phyloP scores from a whole-genome alignment of 2,113 vertebrate species.

The Ctenomys sociabilis region DNA sequence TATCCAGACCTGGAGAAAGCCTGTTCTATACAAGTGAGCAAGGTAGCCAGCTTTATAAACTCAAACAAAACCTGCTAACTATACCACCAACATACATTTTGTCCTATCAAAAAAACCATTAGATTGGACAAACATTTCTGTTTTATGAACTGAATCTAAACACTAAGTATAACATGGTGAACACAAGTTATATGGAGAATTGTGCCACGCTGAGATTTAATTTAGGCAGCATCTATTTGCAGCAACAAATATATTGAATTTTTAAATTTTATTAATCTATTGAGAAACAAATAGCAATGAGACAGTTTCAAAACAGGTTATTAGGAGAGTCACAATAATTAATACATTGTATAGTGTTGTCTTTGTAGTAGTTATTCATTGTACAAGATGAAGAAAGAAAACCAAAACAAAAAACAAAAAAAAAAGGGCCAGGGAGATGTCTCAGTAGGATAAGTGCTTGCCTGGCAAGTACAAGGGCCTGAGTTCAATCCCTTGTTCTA shows the following conservation, averaged over 20 bases:
- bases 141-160: neutral
- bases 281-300: too few relatives aligned
- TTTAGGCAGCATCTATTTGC: neutral
- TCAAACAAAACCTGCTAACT: neutral
- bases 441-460: too few relatives aligned
- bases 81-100: neutral
- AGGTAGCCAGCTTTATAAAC: neutral
- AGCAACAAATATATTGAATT: slow-evolving; percentile 7
- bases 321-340: too few relatives aligned
- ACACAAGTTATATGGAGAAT: neutral
- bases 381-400: too few relatives aligned
- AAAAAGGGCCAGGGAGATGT: too few relatives aligned
- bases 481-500: too few relatives aligned
- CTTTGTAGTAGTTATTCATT: too few relatives aligned
- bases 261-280: too few relatives aligned
- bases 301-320: too few relatives aligned
- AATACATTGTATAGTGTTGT: too few relatives aligned
- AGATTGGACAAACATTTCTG: neutral
- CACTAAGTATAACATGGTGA: neutral
- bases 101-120: neutral
- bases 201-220: neutral
- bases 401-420: too few relatives aligned
- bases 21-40: neutral
- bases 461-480: too few relatives aligned
- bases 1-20: neutral